Conservation (phyloP, 2,888 invertebrate genomes). For the Acleris sparsana region DNA sequence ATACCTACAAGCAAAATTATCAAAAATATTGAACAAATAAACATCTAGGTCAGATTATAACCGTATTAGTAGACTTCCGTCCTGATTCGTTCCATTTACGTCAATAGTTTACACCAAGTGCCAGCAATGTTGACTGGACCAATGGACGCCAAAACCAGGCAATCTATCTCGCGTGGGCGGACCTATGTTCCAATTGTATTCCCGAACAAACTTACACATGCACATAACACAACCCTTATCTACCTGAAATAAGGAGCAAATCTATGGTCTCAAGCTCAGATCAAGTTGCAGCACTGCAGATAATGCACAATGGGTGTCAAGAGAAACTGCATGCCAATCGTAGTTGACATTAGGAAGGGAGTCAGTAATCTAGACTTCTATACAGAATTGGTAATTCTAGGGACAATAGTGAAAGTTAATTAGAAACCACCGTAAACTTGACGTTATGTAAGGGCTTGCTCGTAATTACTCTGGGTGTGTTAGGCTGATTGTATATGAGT, state of each 20-base stretch:
- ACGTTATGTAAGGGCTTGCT: conserved; percentile 23
- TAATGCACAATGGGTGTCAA: conserved; percentile 53
- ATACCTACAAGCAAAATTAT: conserved; percentile 1
- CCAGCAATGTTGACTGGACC: neutral
- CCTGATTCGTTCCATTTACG: conserved; percentile 6
- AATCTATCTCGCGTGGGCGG: conserved; percentile 13
- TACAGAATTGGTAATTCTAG: conserved; percentile 34
- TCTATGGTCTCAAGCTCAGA: neutral
- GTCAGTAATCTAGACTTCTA: conserved; percentile 23
- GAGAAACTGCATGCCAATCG: conserved; percentile 55
- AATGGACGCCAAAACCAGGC: neutral
- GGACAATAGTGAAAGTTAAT: conserved; percentile 35
- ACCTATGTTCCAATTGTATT: conserved; percentile 26
- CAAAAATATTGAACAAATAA: neutral
- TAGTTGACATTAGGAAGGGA: conserved; percentile 35
- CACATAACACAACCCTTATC: neutral
- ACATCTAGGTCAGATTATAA: neutral
- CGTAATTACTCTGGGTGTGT: conserved; percentile 8
- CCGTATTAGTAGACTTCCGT: conserved; percentile 12
- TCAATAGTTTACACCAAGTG: conserved; percentile 2
- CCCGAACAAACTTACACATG: conserved; percentile 13
- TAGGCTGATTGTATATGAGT: conserved; percentile 5
- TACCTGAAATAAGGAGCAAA: no score
- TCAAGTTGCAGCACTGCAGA: conserved; percentile 21
- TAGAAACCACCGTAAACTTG: conserved; percentile 32